Conservation (phyloP, 2,888 invertebrate species). For the Pediacus dermestoides region DNA sequence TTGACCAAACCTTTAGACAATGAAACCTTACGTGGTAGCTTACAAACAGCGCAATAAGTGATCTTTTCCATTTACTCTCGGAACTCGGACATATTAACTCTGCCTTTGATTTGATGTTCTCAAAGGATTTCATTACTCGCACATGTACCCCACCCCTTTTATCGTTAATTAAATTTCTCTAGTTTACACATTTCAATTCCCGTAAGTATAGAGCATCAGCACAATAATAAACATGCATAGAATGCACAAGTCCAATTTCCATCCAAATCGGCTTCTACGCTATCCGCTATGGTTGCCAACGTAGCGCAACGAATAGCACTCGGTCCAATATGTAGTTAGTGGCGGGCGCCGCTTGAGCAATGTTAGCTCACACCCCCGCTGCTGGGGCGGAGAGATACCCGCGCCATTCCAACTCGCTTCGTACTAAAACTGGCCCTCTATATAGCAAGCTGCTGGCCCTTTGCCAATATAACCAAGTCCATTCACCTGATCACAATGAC, state of each 20-base stretch:
- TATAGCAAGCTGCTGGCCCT: too few relatives aligned
- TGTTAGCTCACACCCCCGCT: slow-evolving; percentile 30
- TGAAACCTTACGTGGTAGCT: too few relatives aligned
- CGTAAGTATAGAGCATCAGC: slow-evolving; percentile 14
- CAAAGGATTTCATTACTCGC: background rate
- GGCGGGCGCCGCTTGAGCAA: slow-evolving; percentile 34
- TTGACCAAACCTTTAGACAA: too few relatives aligned
- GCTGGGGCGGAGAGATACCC: slow-evolving; percentile 27
- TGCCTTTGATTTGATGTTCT: too few relatives aligned
- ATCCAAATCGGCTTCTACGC: slow-evolving; percentile 24
- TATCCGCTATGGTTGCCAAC: slow-evolving; percentile 34
- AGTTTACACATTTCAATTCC: slow-evolving; percentile 20
- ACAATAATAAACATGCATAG: background rate
- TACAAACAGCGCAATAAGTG: too few relatives aligned
- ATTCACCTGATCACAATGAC: slow-evolving; percentile 5
- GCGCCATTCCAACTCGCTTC: too few relatives aligned
- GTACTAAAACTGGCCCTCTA: too few relatives aligned
- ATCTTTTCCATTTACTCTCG: too few relatives aligned
- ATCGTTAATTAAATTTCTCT: slow-evolving; percentile 18
- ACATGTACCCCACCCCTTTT: slow-evolving; percentile 12
- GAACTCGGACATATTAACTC: slow-evolving; percentile 1
- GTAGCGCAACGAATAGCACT: slow-evolving; percentile 41
- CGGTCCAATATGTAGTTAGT: slow-evolving; percentile 43
- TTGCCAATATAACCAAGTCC: slow-evolving; percentile 4
- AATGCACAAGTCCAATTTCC: slow-evolving; percentile 24